phyloP scores from a whole-genome alignment of 2,888 invertebrate genomes.

The Xylophagus ater region DNA sequence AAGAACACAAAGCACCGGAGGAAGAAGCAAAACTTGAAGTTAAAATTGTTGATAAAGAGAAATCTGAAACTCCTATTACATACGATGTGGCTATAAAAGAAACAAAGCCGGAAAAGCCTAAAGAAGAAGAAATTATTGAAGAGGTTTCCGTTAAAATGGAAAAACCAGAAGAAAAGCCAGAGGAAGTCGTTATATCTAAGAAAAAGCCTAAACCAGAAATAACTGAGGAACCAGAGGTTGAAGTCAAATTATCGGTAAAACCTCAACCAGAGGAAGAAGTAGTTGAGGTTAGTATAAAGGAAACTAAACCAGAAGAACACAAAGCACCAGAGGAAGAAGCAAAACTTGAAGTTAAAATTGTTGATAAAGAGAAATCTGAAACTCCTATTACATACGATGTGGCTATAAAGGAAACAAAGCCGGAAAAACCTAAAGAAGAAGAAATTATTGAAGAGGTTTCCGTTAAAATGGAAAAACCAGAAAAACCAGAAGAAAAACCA shows the following conservation, averaged over 20 bases:
- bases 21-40: slow-evolving; percentile 31
- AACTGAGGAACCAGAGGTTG: slow-evolving; percentile 26
- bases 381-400: too few relatives aligned
- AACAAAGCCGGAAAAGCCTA: too few relatives aligned
- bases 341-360: slow-evolving; percentile 26
- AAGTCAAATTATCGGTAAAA: slow-evolving; percentile 28
- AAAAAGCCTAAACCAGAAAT: slow-evolving; percentile 14
- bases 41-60: slow-evolving; percentile 22
- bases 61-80: too few relatives aligned
- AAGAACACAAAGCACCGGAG: slow-evolving; percentile 24
- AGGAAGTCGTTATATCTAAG: slow-evolving; percentile 26
- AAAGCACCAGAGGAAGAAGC: slow-evolving; percentile 7
- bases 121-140: slow-evolving; percentile 20
- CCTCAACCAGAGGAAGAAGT: slow-evolving; percentile 31
- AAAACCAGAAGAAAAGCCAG: slow-evolving; percentile 25
- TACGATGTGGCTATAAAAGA: too few relatives aligned
- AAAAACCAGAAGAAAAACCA: slow-evolving; percentile 26
- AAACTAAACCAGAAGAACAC: slow-evolving; percentile 28
- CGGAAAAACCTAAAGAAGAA: slow-evolving; percentile 17
- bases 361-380: too few relatives aligned
- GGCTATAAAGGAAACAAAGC: slow-evolving; percentile 20
- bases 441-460: slow-evolving; percentile 29
- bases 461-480: slow-evolving; percentile 31
- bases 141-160: slow-evolving; percentile 25
- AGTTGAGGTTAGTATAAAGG: slow-evolving; percentile 24